Evolutionary conservation across 2,888 invertebrate genomes (phyloP), one percentile per base, ranked within the genome.

Genomic region (Clusia tigrina): DNA sequence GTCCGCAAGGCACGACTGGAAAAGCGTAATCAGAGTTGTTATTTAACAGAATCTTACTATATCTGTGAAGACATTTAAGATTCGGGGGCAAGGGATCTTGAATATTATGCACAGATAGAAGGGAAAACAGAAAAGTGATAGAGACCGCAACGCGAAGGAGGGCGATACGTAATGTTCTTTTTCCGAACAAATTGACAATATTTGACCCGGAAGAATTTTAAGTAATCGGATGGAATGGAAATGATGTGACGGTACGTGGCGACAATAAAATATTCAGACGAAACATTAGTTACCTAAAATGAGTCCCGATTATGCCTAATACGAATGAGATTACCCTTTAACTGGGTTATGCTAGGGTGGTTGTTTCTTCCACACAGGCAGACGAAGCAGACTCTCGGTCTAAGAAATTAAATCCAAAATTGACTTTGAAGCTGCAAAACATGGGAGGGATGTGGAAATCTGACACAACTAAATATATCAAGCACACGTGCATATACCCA

Each of bases 261-360:
- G 53, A 52, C 1, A 60, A 58, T 20, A 65, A 60, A 54, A 56
- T 18, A 1, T 26, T 54, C 25, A 58, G 60, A n/a, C 32, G 67
- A 18, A 67, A 66, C 56, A 54, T 60, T 20, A 62, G 56, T 24
- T 64, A 66, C 18, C n/a, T 64, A 1, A 64, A 66, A 58, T 64
- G 54, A 37, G 42, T 64, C 2, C 59, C 65, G 2, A 25, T 20
- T 46, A 25, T n/a, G 2, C 26, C 24, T 2, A 26, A 25, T n/a
- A 5, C 6, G n/a, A n/a, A 2, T 9, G 25, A 25, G 2, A 10
- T 12, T 2, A 12, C 2, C 3, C 20, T 12, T 9, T 23, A 9
- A 22, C 3, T 5, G n/a, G 52, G 9, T 22, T 5, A 52, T 20
- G 12, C 5, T 20, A 12, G 24, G 3, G 12, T 20, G n/a, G 6